phyloP scores from a whole-genome alignment of 1,140 invertebrate genomes.

The Pseudomyrmex dendroicus region DNA sequence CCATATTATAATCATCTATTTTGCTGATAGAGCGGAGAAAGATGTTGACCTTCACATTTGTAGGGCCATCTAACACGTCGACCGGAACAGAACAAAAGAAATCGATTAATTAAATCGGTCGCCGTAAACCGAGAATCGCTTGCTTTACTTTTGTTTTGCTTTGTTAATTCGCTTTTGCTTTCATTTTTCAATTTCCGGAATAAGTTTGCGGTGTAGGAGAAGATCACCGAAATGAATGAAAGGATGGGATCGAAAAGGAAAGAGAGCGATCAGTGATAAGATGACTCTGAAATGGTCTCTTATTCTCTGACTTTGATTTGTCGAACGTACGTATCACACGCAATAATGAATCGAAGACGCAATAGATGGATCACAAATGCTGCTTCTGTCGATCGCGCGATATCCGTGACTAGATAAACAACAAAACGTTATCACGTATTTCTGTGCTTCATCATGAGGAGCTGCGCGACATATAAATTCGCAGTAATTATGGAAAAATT shows the following conservation, averaged over 20 bases:
- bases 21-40: conserved; percentile 98
- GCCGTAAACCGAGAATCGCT: conserved; percentile 62
- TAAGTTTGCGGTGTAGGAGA: conserved; percentile 15
- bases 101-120: conserved; percentile 76
- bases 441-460: conserved; percentile 29
- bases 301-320: not conserved
- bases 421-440: conserved; percentile 15
- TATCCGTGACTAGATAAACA: conserved; percentile 16
- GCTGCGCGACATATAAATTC: not conserved
- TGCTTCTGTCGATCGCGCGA: conserved; percentile 7
- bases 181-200: conserved; percentile 19
- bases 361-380: conserved; percentile 1
- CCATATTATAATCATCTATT: conserved; percentile 99
- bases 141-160: conserved; percentile 39
- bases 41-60: conserved; percentile 95
- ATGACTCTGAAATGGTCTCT: conserved; percentile 16
- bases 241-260: not conserved
- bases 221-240: conserved; percentile 35
- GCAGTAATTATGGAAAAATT: not conserved
- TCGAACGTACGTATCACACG: conserved; percentile 18
- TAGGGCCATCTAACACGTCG: conserved; percentile 88
- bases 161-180: conserved; percentile 22
- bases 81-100: conserved; percentile 84
- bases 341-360: conserved; percentile 1
- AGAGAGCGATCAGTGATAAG: conserved; percentile 10